These are phyloP conservation scores for Herminia tarsipennalis DNA, from an alignment of 2,888 invertebrate genomes.

Conservation along the genomic window DNA sequence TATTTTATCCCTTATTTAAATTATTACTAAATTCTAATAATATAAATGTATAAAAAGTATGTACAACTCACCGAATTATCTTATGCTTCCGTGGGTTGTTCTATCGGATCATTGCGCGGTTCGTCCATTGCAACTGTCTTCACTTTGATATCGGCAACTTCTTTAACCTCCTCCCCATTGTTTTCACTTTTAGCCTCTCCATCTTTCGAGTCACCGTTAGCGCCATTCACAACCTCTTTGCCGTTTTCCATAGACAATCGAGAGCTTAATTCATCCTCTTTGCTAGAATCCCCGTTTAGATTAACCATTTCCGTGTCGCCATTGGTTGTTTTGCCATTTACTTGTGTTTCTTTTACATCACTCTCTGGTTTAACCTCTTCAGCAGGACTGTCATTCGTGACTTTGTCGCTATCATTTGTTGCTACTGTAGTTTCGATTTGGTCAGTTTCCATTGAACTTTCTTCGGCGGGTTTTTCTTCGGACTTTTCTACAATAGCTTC, in stretches of 20 bases:
- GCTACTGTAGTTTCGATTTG: slow-evolving; percentile 8
- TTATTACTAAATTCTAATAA: background rate
- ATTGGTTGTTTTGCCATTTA: slow-evolving; percentile 72
- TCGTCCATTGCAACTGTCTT: slow-evolving; percentile 84
- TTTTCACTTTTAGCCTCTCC: slow-evolving; percentile 70
- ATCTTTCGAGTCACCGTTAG: slow-evolving; percentile 56
- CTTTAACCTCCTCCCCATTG: slow-evolving; percentile 54
- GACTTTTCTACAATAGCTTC: slow-evolving; percentile 15
- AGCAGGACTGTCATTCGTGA: slow-evolving; percentile 34
- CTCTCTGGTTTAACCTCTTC: slow-evolving; percentile 46
- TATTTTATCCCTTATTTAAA: no score
- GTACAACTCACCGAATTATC: slow-evolving; percentile 63
- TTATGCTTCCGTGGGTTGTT: slow-evolving; percentile 84
- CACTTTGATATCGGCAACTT: slow-evolving; percentile 81
- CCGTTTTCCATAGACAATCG: slow-evolving; percentile 71
- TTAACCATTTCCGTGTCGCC: slow-evolving; percentile 57
- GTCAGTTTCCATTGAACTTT: slow-evolving; percentile 13
- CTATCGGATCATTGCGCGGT: slow-evolving; percentile 71
- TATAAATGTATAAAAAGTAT: slow-evolving; percentile 11
- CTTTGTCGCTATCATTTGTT: slow-evolving; percentile 22
- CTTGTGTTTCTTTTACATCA: slow-evolving; percentile 57
- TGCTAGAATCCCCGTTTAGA: slow-evolving; percentile 67
- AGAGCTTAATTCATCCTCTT: slow-evolving; percentile 66
- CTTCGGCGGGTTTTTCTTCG: slow-evolving; percentile 21
- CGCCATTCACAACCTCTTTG: slow-evolving; percentile 59